These are phyloP conservation scores for Cyclophora punctaria DNA, from an alignment of 2,888 invertebrate genomes.

Conservation along the genomic window DNA sequence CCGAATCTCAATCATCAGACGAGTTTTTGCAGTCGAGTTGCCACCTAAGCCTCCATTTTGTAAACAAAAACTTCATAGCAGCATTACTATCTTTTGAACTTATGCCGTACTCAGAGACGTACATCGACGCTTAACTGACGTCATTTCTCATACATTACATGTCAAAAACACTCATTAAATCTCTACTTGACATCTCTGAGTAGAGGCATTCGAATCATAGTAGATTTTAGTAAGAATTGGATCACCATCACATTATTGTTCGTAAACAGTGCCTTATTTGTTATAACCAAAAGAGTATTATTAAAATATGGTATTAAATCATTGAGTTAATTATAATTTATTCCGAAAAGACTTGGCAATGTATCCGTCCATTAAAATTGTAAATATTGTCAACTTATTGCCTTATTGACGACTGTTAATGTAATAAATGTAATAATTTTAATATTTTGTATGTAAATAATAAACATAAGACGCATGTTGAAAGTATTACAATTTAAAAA, in stretches of 20 bases:
- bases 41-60: no score
- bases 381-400: constrained; percentile 22
- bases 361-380: constrained; percentile 23
- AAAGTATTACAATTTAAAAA: constrained; percentile 27
- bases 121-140: no score
- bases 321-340: constrained; percentile 8
- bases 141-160: no score
- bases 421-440: constrained; percentile 3
- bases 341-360: constrained; percentile 12
- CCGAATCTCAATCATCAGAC: not conserved
- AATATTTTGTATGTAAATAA: constrained; percentile 30
- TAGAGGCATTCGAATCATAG: no score
- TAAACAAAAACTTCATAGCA: no score
- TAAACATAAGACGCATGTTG: constrained; percentile 20
- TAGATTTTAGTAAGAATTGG: no score
- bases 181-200: no score
- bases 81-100: no score
- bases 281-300: constrained; percentile 28
- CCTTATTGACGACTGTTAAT: constrained; percentile 43
- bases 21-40: no score
- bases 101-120: no score
- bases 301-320: constrained; percentile 33
- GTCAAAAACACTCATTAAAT: no score
- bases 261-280: constrained; percentile 47
- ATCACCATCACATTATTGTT: not conserved